These are phyloP conservation scores for Drosophila anomalata DNA, from an alignment of 2,888 invertebrate genomes.

Conservation along the genomic window DNA sequence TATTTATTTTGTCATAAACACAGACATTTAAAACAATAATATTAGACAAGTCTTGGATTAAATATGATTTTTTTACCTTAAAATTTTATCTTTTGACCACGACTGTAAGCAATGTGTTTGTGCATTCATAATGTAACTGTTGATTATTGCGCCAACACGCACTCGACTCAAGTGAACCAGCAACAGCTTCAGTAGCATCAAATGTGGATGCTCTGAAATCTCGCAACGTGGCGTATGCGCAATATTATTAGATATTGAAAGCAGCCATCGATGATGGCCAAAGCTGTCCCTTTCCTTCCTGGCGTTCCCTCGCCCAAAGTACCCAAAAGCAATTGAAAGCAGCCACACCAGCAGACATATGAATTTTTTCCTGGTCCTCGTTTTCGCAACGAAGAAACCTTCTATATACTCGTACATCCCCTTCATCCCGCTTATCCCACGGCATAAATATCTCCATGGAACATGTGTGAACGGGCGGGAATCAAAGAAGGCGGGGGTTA, in stretches of 20 bases:
- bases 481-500: constrained; percentile 11
- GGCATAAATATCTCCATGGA: constrained; percentile 41
- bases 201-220: constrained; percentile 39
- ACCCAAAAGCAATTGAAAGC: constrained; percentile 69
- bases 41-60: not conserved
- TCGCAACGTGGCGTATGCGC: constrained; percentile 69
- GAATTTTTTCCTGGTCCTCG: constrained; percentile 61
- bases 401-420: constrained; percentile 5
- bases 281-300: constrained; percentile 8
- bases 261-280: constrained; percentile 68
- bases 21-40: not conserved
- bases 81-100: not conserved
- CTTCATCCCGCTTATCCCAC: constrained; percentile 30
- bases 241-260: constrained; percentile 78
- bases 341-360: constrained; percentile 67
- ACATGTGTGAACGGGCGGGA: constrained; percentile 16
- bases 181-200: constrained; percentile 42
- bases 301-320: not conserved
- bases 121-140: constrained; percentile 78
- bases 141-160: constrained; percentile 79
- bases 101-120: constrained; percentile 41
- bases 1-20: too few relatives aligned
- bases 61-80: not conserved
- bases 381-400: constrained; percentile 36
- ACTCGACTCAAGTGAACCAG: constrained; percentile 67